Percentiles rank a stretch among this genome's conserved stretches.
These are phyloP conservation scores for Flexamia atlantica DNA, from an alignment of 2,888 invertebrate genomes.

Conservation along the genomic window DNA sequence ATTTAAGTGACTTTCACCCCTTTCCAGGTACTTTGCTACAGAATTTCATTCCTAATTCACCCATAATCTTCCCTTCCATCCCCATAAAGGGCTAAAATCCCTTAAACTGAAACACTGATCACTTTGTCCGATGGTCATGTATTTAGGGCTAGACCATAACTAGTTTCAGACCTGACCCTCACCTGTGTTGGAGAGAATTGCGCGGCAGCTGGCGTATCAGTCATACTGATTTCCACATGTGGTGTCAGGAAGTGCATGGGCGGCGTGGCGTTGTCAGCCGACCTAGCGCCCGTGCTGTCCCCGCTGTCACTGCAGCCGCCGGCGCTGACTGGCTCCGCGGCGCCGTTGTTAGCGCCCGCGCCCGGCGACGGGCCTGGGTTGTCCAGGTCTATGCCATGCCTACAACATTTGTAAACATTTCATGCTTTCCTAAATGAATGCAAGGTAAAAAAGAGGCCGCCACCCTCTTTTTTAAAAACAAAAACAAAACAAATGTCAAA, in stretches of 20 bases:
- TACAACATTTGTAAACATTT: slow-evolving; percentile 72
- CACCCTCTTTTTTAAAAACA: no score
- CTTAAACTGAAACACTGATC: no score
- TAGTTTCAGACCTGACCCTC: not conserved
- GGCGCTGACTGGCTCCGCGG: slow-evolving; percentile 75
- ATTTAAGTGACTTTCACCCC: no score
- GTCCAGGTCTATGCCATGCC: slow-evolving; percentile 93
- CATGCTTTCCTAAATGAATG: no score
- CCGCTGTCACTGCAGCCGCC: slow-evolving; percentile 92
- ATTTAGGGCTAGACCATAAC: no score
- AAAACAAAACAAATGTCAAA: no score
- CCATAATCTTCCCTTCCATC: no score
- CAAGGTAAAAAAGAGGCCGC: no score
- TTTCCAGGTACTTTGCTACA: no score
- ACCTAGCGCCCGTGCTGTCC: slow-evolving; percentile 87
- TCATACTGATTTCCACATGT: slow-evolving; percentile 94
- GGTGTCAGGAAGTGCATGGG: slow-evolving; percentile 95
- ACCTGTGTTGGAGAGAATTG: slow-evolving; percentile 65
- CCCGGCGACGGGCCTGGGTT: slow-evolving; percentile 81
- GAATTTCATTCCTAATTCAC: no score
- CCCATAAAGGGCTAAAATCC: no score
- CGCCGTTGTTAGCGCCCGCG: slow-evolving; percentile 15
- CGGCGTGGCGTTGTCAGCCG: slow-evolving; percentile 92
- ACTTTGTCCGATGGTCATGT: no score
- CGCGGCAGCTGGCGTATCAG: slow-evolving; percentile 78